phyloP scores from a whole-genome alignment of 2,113 vertebrate species.

The Psophia crepitans region DNA sequence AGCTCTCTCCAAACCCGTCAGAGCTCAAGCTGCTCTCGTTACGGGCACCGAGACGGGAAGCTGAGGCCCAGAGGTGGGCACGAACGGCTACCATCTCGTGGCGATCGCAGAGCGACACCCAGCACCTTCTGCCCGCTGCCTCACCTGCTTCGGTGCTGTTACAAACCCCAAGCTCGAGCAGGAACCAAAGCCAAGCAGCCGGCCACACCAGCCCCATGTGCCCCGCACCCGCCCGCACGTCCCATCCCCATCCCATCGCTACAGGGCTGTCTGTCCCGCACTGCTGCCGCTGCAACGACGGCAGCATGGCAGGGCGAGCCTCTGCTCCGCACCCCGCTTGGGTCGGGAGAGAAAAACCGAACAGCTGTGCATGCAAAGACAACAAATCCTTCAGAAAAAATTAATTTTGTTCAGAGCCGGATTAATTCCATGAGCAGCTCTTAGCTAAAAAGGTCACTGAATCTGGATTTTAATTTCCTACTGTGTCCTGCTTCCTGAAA shows the following conservation, averaged over 20 bases:
- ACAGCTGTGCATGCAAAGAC: not conserved
- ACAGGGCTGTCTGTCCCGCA: not conserved
- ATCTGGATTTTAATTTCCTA: slow-evolving; percentile 30
- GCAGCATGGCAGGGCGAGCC: not conserved
- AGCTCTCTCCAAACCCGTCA: not conserved
- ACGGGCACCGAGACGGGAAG: not conserved
- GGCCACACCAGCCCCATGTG: rapidly evolving
- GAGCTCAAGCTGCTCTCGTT: not conserved
- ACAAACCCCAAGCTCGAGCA: rapidly evolving
- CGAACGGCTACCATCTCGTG: rapidly evolving
- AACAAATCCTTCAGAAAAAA: slow-evolving; percentile 21
- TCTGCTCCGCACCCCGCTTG: rapidly evolving
- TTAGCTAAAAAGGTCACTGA: not conserved
- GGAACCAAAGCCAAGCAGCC: not conserved
- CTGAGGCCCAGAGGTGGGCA: not conserved
- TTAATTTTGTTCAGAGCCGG: slow-evolving; percentile 17
- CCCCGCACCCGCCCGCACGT: rapidly evolving
- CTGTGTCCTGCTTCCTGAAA: not conserved
- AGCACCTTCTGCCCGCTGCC: not conserved
- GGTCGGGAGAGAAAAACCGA: not conserved
- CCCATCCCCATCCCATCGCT: not conserved
- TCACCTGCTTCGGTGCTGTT: rapidly evolving
- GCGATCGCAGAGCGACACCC: not conserved
- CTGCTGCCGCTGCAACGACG: rapidly evolving
- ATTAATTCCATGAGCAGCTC: slow-evolving; percentile 28